phyloP scores from a whole-genome alignment of 2,113 vertebrate genomes.

The Trichechus manatus region DNA sequence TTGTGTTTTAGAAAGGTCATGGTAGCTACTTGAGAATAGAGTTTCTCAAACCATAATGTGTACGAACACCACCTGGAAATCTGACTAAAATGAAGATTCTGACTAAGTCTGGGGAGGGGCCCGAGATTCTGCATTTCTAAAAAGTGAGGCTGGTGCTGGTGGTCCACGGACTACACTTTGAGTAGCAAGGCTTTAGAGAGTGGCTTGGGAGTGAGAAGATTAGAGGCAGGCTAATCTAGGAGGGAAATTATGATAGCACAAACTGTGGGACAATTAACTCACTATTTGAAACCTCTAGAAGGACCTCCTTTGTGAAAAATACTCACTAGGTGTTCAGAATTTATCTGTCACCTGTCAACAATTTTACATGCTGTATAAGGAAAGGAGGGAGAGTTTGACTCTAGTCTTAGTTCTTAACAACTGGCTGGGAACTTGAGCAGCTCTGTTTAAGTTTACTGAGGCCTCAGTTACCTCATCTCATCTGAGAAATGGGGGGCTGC shows the following conservation, averaged over 20 bases:
- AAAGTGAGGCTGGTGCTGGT: neutral
- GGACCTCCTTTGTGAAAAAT: neutral
- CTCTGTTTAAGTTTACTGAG: neutral
- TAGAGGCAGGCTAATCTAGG: neutral
- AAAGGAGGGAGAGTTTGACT: neutral
- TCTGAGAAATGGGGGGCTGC: neutral
- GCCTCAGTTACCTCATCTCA: neutral
- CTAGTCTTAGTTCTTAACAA: neutral
- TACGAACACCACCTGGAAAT: neutral
- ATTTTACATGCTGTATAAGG: neutral
- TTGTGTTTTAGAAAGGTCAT: slow-evolving; percentile 35
- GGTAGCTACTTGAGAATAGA: neutral
- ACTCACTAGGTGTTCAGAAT: neutral
- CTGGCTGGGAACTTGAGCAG: neutral
- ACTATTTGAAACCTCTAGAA: neutral
- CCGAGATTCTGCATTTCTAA: neutral
- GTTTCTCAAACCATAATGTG: neutral
- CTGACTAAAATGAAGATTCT: neutral
- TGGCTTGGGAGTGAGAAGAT: neutral
- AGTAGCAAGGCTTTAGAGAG: neutral
- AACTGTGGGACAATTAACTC: neutral
- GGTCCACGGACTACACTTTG: neutral
- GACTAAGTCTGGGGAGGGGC: neutral
- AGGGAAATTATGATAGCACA: neutral
- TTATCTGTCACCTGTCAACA: neutral